A percentile compares a stretch with the other conserved stretches of the same genome.
Conservation (phyloP, 2,113 vertebrate species). For the Myrmophylax atrothorax region DNA sequence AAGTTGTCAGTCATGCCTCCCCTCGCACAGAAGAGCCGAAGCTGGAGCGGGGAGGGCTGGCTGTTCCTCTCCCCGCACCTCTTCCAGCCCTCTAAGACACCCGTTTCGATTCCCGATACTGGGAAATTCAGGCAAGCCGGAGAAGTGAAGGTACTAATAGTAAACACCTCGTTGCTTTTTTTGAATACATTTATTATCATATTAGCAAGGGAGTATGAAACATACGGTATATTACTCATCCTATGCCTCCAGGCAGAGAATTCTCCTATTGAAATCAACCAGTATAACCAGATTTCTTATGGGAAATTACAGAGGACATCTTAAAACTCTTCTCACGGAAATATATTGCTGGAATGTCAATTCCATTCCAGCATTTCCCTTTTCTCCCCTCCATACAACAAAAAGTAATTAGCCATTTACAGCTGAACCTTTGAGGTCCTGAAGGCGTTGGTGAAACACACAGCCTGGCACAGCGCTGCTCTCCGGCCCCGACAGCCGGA, state of each 20-base stretch:
- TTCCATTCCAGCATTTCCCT: conserved; percentile 27
- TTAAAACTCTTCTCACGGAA: conserved; percentile 67
- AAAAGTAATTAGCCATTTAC: conserved; percentile 58
- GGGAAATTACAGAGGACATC: conserved; percentile 74
- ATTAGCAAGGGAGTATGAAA: conserved; percentile 68
- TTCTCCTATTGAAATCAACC: conserved; percentile 78
- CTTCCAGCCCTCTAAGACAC: neutral
- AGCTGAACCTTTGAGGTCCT: neutral
- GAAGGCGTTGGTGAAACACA: neutral
- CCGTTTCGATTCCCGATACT: neutral
- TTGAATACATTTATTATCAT: conserved; percentile 70
- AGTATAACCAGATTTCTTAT: conserved; percentile 79
- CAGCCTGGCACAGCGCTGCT: neutral
- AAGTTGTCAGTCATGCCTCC: neutral
- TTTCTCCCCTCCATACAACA: neutral
- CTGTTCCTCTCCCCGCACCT: neutral
- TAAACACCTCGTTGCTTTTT: conserved; percentile 68
- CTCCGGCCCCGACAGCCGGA: neutral
- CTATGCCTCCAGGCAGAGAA: conserved; percentile 75
- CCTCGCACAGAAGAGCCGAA: neutral
- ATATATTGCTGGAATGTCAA: conserved; percentile 51
- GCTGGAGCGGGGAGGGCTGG: neutral
- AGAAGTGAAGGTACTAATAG: conserved; percentile 58
- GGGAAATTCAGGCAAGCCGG: conserved; percentile 25
- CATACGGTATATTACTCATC: conserved; percentile 71